These are phyloP conservation scores for Emydocephalus ijimae DNA, from an alignment of 2,113 vertebrate genomes.

Conservation along the genomic window DNA sequence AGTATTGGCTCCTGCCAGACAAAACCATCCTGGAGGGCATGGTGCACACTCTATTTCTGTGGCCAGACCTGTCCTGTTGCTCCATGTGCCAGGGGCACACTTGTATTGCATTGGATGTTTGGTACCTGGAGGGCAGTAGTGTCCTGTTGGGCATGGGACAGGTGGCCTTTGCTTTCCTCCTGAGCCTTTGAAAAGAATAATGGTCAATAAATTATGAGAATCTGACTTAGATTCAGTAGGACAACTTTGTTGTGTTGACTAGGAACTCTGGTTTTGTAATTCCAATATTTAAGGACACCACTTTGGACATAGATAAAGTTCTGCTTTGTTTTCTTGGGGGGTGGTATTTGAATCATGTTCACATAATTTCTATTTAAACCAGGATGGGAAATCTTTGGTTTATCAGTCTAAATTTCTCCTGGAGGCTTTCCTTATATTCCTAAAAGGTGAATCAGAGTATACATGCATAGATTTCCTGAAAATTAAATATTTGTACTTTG, in stretches of 20 bases:
- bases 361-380: not conserved
- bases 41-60: slow-evolving; percentile 65
- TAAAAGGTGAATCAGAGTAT: not conserved
- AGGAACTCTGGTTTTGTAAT: not conserved
- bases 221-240: not conserved
- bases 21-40: slow-evolving; percentile 82
- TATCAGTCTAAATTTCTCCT: not conserved
- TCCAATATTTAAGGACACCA: not conserved
- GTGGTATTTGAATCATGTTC: not conserved
- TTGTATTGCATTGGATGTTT: slow-evolving; percentile 79
- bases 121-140: slow-evolving; percentile 84
- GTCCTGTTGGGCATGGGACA: slow-evolving; percentile 75
- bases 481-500: not conserved
- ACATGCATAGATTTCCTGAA: not conserved
- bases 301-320: not conserved
- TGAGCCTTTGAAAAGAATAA: slow-evolving; percentile 57
- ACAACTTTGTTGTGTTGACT: not conserved
- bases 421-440: not conserved
- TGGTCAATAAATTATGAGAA: not conserved
- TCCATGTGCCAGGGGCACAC: slow-evolving; percentile 86
- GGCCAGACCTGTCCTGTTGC: slow-evolving; percentile 70
- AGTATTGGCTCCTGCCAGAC: slow-evolving; percentile 67
- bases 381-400: not conserved
- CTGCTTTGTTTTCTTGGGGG: not conserved
- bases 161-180: slow-evolving; percentile 82